Base-by-base conservation (phyloP, 1,140 invertebrate species). In the Penaeus vannamei region DNA sequence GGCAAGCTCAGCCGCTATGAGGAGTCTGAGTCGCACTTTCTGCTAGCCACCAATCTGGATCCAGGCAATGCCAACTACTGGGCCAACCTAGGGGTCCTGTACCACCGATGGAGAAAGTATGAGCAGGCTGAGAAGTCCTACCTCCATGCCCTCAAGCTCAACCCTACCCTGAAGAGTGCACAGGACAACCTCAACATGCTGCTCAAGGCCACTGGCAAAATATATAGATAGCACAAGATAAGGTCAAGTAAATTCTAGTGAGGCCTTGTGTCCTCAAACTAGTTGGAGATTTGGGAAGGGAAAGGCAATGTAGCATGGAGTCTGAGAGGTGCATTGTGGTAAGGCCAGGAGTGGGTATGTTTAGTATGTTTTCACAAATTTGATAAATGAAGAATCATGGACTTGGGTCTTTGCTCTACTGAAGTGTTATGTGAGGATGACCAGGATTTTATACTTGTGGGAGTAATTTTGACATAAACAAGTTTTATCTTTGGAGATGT, bases 101-200 rank as follows among this genome's bases (percentile, higher is more conserved):
- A 98, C 93, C 98, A 99, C 93, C 95, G 97, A 62, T 98, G 97
- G 97, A 96, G 96, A 83, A 97, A 96, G 94, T 94, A 95, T 90
- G 93, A 95, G 1, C 93, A 95, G 90, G 98, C 98, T 5, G 95
- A 96, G 92, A 92, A 94, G 85, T 95, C 95, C 93, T 99, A 99
- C 92, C 93, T 94, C 85, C 95, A 94, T 92, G 96, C 97, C 22
- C 93, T 98, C 62, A 93, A 94, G 92, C 92, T 98, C 3, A 95
- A 97, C 92, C 95, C 97, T 8, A 92, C 93, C 32, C 60, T 91
- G 32, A 85, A 90, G 32, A 91, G 89, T 86, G 90, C 91, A 36
- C 87, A 89, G 36, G 85, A 91, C 59, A 91, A 92, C 77, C 84
- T 92, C 22, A 87, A 79, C 46, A 91, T 91, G 91, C 91, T 91